A percentile compares a stretch with the other conserved stretches of the same genome.
phyloP scores from a whole-genome alignment of 2,888 invertebrate genomes.

The Phortica okadai region DNA sequence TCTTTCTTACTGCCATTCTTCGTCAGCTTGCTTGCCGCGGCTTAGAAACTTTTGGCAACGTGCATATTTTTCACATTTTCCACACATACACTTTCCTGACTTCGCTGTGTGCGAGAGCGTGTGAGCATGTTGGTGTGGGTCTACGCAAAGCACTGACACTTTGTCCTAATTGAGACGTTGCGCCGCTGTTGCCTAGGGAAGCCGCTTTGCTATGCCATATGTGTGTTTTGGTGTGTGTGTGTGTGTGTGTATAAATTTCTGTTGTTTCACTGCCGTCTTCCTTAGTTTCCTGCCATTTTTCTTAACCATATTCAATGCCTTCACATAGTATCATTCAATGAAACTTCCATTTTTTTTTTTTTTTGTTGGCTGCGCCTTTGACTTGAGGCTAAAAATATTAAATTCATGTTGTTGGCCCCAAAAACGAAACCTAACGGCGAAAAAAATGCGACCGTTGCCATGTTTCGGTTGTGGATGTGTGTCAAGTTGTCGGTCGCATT shows the following conservation, averaged over 20 bases:
- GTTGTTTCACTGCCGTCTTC: conserved; percentile 36
- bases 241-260: conserved; percentile 24
- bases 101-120: no score
- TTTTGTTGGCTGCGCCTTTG: conserved; percentile 50
- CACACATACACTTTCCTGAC: not conserved
- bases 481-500: not conserved
- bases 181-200: conserved; percentile 17
- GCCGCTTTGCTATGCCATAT: not conserved
- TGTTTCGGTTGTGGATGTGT: not conserved
- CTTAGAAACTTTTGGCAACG: conserved; percentile 14
- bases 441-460: not conserved
- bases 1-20: not conserved
- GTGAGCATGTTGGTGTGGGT: conserved; percentile 23
- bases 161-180: conserved; percentile 66
- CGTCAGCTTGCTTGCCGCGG: not conserved
- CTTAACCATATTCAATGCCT: conserved; percentile 46
- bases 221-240: not conserved
- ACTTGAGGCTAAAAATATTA: conserved; percentile 69
- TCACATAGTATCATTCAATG: conserved; percentile 4
- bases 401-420: conserved; percentile 49
- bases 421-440: not conserved
- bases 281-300: conserved; percentile 63
- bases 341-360: conserved; percentile 29
- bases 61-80: conserved; percentile 12
- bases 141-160: conserved; percentile 58